phyloP scores from a whole-genome alignment of 2,797 vertebrate genomes.

The Poeciliopsis paucimaculata region DNA sequence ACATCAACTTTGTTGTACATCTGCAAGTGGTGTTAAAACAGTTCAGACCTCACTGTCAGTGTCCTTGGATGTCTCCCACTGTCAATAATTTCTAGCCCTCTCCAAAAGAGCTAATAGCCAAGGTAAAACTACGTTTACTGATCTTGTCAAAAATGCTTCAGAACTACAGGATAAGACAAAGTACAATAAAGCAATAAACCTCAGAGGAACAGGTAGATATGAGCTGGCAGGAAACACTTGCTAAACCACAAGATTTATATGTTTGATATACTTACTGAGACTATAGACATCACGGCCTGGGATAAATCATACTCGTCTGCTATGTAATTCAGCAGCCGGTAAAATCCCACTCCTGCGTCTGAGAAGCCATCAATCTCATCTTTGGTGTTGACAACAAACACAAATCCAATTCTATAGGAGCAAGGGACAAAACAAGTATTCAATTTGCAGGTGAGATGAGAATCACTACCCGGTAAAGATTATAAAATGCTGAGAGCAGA shows the following conservation, averaged over 20 bases:
- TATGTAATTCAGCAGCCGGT: conserved; percentile 91
- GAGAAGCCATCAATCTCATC: conserved; percentile 86
- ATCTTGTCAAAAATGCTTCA: conserved; percentile 46
- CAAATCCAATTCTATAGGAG: conserved; percentile 91
- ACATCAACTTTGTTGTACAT: conserved; percentile 85
- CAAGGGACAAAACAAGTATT: conserved; percentile 59
- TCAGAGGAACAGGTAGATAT: conserved; percentile 38
- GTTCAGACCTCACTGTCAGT: conserved; percentile 43
- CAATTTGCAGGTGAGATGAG: conserved; percentile 67
- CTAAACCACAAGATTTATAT: conserved; percentile 57
- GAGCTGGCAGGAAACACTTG: conserved; percentile 38
- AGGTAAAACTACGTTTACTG: conserved; percentile 42
- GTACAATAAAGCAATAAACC: conserved; percentile 41
- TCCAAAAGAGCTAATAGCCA: conserved; percentile 39
- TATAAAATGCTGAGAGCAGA: conserved; percentile 53
- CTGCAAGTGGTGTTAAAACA: conserved; percentile 74
- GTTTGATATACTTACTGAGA: conserved; percentile 84
- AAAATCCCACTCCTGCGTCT: conserved; percentile 90
- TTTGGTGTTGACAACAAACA: conserved; percentile 89
- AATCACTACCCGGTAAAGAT: conserved; percentile 60
- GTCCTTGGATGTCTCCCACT: conserved; percentile 35
- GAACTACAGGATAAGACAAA: conserved; percentile 31
- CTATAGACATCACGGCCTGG: conserved; percentile 87
- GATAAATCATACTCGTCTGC: conserved; percentile 85
- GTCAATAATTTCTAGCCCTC: conserved; percentile 51